Evolutionary conservation across 2,797 vertebrate species (phyloP), one percentile per base, ranked within the genome.

Genomic region (Carapus acus): DNA sequence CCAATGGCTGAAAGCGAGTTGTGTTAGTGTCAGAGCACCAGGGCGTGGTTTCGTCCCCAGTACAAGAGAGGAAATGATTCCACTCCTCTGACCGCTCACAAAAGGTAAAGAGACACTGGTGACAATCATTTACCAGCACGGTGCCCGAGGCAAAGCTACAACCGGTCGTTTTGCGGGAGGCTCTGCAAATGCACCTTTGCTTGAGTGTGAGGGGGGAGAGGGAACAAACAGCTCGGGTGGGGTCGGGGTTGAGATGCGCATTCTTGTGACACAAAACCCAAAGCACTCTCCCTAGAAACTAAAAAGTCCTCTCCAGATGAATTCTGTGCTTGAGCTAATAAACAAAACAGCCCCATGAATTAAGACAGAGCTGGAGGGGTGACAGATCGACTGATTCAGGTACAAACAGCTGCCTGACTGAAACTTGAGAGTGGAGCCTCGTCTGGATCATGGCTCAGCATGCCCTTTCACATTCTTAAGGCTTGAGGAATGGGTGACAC

Each of bases 21-120:
- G 24, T 29, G 23, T 58, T 7, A 43, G 14, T 18, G 50, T n/a
- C 23, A 18, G 42, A n/a, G 0, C 2, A 40, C 0, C 18, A 5
- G 68, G 78, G 80, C 17, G 67, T 41, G 76, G 54, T 59, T 51
- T 31, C 0, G 19, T 37, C 9, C 13, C 0, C 3, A 6, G 1
- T 27, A 13, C 31, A 17, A 11, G 18, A 68, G 61, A 62, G 23
- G 37, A 44, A 69, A 33, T 23, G 22, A 43, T 57, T 68, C 13
- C 16, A 17, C 31, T 9, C 58, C n/a, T 43, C 17, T 1, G 8
- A 48, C 15, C 2, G 33, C 17, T 48, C 58, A 81, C 74, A 75
- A 81, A 74, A 47, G 72, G 79, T 64, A 77, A 82, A 22, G 39
- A 0, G 70, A 83, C 60, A 68, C 78, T 37, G 24, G 38, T 39